phyloP scores from a whole-genome alignment of 2,888 invertebrate species.

The Lumbricus terrestris region DNA sequence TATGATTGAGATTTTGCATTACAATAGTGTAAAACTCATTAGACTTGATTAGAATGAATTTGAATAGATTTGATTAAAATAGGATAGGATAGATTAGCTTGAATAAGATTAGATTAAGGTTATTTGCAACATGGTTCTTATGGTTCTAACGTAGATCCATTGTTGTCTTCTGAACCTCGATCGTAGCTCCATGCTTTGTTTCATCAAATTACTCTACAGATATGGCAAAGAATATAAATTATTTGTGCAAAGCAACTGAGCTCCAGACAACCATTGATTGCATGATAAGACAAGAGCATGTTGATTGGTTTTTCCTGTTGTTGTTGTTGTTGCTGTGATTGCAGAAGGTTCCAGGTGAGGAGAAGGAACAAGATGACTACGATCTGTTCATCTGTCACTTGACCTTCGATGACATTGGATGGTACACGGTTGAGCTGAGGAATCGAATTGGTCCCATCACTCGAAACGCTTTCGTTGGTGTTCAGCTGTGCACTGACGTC shows the following conservation, averaged over 20 bases:
- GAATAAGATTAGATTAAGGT: too few relatives aligned
- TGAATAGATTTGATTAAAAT: too few relatives aligned
- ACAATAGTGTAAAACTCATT: too few relatives aligned
- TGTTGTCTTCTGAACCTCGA: background rate
- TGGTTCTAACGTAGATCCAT: background rate
- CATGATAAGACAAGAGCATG: background rate
- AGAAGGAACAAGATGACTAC: background rate
- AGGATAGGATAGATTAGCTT: too few relatives aligned
- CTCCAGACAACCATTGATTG: too few relatives aligned
- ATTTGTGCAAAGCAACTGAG: background rate
- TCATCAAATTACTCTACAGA: background rate
- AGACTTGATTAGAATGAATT: too few relatives aligned
- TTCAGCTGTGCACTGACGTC: background rate
- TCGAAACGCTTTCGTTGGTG: background rate
- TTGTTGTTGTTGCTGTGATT: background rate
- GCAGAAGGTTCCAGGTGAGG: background rate
- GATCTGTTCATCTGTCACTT: conserved; percentile 7
- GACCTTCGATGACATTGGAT: background rate
- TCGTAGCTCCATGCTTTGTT: background rate
- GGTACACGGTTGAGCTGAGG: background rate
- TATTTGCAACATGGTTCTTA: too few relatives aligned
- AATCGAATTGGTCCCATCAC: background rate
- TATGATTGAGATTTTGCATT: too few relatives aligned
- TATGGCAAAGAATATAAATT: too few relatives aligned
- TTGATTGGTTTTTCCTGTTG: background rate